phyloP scores from a whole-genome alignment of 2,797 vertebrate species.

The Sebastiscus tertius region DNA sequence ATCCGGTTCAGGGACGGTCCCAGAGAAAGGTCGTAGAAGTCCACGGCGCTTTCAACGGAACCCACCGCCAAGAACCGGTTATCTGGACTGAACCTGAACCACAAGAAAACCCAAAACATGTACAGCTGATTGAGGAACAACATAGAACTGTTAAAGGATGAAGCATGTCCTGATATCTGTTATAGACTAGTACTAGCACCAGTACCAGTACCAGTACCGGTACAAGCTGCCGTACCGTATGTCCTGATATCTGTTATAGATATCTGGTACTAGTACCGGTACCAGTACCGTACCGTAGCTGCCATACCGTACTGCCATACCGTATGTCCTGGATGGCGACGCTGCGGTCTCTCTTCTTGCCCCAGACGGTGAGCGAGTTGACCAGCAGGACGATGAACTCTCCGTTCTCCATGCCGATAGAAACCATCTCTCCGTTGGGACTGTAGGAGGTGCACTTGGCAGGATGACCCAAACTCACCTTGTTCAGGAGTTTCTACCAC shows the following conservation, averaged over 20 bases:
- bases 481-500: constrained; percentile 92
- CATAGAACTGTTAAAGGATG: background rate
- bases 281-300: too few relatives aligned
- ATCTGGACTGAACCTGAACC: constrained; percentile 92
- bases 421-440: constrained; percentile 94
- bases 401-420: constrained; percentile 95
- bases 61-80: constrained; percentile 92
- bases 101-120: background rate
- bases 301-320: too few relatives aligned
- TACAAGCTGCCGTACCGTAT: constrained; percentile 50
- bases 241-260: constrained; percentile 78
- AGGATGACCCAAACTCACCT: constrained; percentile 91
- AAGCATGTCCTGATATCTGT: background rate
- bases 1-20: constrained; percentile 92
- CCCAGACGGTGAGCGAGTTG: constrained; percentile 94
- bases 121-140: background rate
- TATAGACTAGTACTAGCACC: too few relatives aligned
- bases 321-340: constrained; percentile 90
- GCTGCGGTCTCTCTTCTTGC: constrained; percentile 94
- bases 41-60: constrained; percentile 91
- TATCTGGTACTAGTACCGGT: too few relatives aligned
- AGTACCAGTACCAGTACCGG: too few relatives aligned
- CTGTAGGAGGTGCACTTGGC: constrained; percentile 92
- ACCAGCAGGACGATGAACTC: constrained; percentile 94
- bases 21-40: constrained; percentile 95